Evolutionary conservation across 1,140 invertebrate species (phyloP), one percentile per base, ranked within the genome.

Genomic region (Vanessa tameamea): DNA sequence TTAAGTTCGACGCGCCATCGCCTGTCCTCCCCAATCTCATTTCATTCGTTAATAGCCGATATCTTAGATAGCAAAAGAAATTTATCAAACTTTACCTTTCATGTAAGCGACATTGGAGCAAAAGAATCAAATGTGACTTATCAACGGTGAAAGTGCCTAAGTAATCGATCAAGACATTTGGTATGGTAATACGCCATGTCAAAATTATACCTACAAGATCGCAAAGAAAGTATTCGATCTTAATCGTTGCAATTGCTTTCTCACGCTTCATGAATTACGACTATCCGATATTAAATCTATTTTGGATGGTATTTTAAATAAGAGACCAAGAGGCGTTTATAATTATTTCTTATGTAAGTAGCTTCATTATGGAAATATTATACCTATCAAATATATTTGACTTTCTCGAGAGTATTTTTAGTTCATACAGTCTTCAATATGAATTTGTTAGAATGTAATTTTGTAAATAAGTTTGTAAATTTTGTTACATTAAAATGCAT

Each of bases 41-140:
- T 91, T 89, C 84, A 84, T 88, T 85, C 79, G 75, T 88, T 86
- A 86, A 75, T 83, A 81, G 76, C 69, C 73, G 80, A 81, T 83
- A 85, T 26, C 57, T 31, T n/a, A 53, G 50, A 71, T 64, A 63
- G 73, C 69, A 82, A 78, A 85, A 76, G 79, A 85, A 87, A 89
- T 89, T 88, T 87, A 31, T 57, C 82, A 75, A 85, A 83, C 78
- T 78, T 84, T 83, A 83, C 53, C 53, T 57, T 57, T 82, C 75
- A 77, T 84, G n/a, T 31, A 13, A 31, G 20, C n/a, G 83, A 47
- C 69, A 72, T 77, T 69, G 71, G 74, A 81, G 72, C 79, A 81
- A 82, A 23, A 87, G 84, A 81, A 51, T 77, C 76, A 72, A 79
- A 79, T 80, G 74, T 76, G 64, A 71, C 64, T 37, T 64, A 75